Conservation (phyloP, 2,113 vertebrate species). For the Lepidothrix coronata region DNA sequence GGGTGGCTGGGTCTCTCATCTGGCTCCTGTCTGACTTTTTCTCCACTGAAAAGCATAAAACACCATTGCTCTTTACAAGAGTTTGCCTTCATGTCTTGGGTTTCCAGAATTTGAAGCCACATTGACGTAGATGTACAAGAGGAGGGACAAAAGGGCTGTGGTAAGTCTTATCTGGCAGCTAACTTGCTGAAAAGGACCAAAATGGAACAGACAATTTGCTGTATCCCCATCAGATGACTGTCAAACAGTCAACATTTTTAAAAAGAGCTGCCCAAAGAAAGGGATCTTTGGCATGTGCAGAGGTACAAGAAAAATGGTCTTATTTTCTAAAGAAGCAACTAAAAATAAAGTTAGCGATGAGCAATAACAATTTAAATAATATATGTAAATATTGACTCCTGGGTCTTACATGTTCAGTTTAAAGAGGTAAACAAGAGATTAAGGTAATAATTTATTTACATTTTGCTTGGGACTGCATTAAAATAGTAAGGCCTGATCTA, state of each 20-base stretch:
- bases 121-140: neutral
- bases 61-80: neutral
- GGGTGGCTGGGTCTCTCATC: neutral
- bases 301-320: neutral
- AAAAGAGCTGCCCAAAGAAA: neutral
- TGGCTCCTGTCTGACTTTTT: neutral
- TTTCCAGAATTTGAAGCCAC: constrained; percentile 4
- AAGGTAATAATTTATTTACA: neutral
- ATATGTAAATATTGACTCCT: neutral
- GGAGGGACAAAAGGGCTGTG: neutral
- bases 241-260: neutral
- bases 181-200: neutral
- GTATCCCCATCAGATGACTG: neutral
- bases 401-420: neutral
- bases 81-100: neutral
- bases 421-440: neutral
- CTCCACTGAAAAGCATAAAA: neutral
- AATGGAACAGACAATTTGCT: neutral
- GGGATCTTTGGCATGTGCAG: neutral
- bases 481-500: neutral
- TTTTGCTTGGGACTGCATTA: neutral
- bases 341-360: neutral
- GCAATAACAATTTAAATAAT: neutral
- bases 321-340: neutral
- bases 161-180: constrained; percentile 14